These are phyloP conservation scores for Siniperca scherzeri DNA, from an alignment of 2,797 vertebrate genomes.

Conservation along the genomic window DNA sequence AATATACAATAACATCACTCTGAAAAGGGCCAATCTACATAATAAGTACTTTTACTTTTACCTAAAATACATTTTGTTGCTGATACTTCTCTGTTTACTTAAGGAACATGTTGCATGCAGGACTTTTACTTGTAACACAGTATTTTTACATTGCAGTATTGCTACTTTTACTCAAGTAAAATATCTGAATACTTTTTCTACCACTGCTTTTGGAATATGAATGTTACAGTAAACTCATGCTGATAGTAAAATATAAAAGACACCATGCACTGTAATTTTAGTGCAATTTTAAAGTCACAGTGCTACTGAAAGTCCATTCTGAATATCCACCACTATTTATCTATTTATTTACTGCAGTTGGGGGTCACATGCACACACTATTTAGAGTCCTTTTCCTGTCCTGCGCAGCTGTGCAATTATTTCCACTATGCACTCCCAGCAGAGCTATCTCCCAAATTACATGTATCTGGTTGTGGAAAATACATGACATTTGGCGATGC, in stretches of 20 bases:
- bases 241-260: background rate
- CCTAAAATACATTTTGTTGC: background rate
- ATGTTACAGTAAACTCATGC: background rate
- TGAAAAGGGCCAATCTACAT: background rate
- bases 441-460: constrained; percentile 75
- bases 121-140: background rate
- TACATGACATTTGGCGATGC: constrained; percentile 71
- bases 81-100: background rate
- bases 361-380: constrained; percentile 56
- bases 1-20: background rate
- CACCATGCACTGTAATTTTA: background rate
- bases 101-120: background rate
- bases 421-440: constrained; percentile 71
- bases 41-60: background rate
- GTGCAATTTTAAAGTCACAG: background rate
- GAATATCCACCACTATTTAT: constrained; percentile 47
- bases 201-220: background rate
- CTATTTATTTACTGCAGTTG: constrained; percentile 50
- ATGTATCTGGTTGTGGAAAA: constrained; percentile 77
- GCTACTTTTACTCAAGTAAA: background rate
- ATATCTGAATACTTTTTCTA: background rate
- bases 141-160: background rate
- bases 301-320: constrained; percentile 28
- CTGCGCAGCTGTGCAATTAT: constrained; percentile 79
- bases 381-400: constrained; percentile 64